phyloP scores from a whole-genome alignment of 2,888 invertebrate genomes.

The Hemaris fuciformis region DNA sequence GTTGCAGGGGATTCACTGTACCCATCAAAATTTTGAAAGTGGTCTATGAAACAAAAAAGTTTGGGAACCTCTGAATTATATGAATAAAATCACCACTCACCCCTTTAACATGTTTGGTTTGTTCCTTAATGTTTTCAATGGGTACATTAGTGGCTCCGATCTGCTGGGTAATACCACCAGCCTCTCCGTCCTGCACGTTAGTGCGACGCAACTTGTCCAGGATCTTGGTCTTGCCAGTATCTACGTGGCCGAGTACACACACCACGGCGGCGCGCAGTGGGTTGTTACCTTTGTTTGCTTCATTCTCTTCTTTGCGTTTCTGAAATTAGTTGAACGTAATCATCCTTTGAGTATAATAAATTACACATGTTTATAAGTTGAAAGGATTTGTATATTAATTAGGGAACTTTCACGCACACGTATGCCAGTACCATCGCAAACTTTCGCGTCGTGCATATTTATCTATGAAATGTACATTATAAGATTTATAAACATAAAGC shows the following conservation, averaged over 20 bases:
- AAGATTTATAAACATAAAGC: too few species aligned
- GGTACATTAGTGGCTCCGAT: constrained; percentile 99
- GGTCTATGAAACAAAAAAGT: too few species aligned
- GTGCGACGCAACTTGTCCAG: constrained; percentile 96
- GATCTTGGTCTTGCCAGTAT: constrained; percentile 99
- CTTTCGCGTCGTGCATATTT: too few species aligned
- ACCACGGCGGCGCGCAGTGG: constrained; percentile 96
- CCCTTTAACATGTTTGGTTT: constrained; percentile 95
- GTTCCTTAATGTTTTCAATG: constrained; percentile 96
- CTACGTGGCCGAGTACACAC: constrained; percentile 99
- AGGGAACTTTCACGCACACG: too few species aligned
- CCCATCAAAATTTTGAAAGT: too few species aligned
- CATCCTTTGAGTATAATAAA: too few species aligned
- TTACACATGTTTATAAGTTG: too few species aligned
- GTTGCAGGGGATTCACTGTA: too few species aligned
- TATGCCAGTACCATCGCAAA: too few species aligned
- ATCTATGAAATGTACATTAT: too few species aligned
- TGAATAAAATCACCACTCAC: constrained; percentile 80
- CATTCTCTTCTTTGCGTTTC: constrained; percentile 77
- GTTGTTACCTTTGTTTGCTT: constrained; percentile 67
- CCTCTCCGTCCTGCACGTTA: constrained; percentile 97
- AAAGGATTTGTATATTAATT: too few species aligned
- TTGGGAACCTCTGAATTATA: too few species aligned
- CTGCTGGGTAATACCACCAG: constrained; percentile 99
- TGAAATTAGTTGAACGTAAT: constrained; percentile 35